Evolutionary conservation across 2,888 invertebrate species (phyloP), one percentile per base, ranked within the genome.

Genomic region (Amorpha juglandis): DNA sequence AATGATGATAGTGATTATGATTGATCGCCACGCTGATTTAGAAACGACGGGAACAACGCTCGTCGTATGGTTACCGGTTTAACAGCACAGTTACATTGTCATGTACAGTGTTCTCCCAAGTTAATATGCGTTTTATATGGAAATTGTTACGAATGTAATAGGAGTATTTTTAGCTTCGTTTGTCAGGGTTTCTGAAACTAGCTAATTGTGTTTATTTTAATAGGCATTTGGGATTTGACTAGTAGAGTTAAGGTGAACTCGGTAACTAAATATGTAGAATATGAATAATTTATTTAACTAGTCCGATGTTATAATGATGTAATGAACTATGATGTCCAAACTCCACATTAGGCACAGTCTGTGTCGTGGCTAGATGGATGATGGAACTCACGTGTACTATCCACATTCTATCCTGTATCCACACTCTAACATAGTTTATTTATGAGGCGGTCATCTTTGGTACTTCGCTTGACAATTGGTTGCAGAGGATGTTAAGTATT

Each of bases 1-100:
- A 81, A 72, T 77, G 75, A 74, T 78, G 73, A 77, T 78, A 78
- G 70, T 76, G 74, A 81, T 80, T 77, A 79, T 79, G 73, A 77
- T 72, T 69, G 69, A 78, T 78, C 70, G 71, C 19, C 12, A 58
- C 70, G 74, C 75, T 67, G 68, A 79, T 77, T 82, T 81, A 81
- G 78, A 79, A 74, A 76, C 74, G 70, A 77, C 68, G 65, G 66
- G n/a, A 19, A 58, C 11, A 11, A 42, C 9, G 12, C 42, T 12
- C 58, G 11, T 1, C 38, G 19, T 19, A 58, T 58, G 58, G 42
- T 66, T 67, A 55, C 67, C 62, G 69, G 64, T 65, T 66, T 51
- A 70, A 68, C 64, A 64, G 68, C 67, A 58, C 58, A 19, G 55
- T 74, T 74, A 80, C 19, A 42, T 58, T 58, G 19, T 21, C n/a